Conservation (phyloP, 2,888 invertebrate species). For the Ochlodes sylvanus region DNA sequence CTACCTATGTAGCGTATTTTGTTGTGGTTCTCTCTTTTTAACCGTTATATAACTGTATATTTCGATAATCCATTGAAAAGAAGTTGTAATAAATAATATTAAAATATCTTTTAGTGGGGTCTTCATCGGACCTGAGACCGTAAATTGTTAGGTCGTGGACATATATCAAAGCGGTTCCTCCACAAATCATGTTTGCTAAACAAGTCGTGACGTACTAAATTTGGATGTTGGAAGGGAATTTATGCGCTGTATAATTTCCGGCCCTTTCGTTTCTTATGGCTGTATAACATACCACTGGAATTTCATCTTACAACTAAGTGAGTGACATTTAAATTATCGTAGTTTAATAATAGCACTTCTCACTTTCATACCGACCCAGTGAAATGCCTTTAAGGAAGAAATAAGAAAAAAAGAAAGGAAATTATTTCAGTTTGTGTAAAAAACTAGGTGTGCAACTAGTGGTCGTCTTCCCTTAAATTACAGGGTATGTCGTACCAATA, state of each 20-base stretch:
- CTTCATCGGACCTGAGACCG: conserved; percentile 12
- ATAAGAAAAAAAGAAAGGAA: too few species aligned
- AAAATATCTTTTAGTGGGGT: conserved; percentile 9
- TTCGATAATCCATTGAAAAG: too few species aligned
- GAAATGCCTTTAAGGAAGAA: too few species aligned
- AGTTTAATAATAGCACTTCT: too few species aligned
- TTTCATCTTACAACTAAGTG: neutral
- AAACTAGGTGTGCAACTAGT: too few species aligned
- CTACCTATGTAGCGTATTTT: too few species aligned
- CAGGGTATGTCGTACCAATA: too few species aligned
- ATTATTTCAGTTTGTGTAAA: too few species aligned
- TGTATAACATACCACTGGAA: neutral
- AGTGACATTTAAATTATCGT: neutral
- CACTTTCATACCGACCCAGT: too few species aligned
- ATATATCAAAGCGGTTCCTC: conserved; percentile 32
- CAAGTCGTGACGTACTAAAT: conserved; percentile 31
- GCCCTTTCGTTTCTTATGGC: conserved; percentile 2
- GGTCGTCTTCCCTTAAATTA: too few species aligned
- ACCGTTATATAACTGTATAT: too few species aligned
- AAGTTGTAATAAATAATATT: neutral
- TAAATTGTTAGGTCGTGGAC: conserved; percentile 27
- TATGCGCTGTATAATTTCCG: conserved; percentile 7
- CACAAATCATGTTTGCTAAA: conserved; percentile 33
- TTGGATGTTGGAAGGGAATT: conserved; percentile 14
- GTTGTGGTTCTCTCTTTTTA: too few species aligned